Evolutionary conservation across 53 echinoderm and acorn worm species (phyloP), one percentile per base, ranked within the genome.

Genomic region (Antedon mediterranea): DNA sequence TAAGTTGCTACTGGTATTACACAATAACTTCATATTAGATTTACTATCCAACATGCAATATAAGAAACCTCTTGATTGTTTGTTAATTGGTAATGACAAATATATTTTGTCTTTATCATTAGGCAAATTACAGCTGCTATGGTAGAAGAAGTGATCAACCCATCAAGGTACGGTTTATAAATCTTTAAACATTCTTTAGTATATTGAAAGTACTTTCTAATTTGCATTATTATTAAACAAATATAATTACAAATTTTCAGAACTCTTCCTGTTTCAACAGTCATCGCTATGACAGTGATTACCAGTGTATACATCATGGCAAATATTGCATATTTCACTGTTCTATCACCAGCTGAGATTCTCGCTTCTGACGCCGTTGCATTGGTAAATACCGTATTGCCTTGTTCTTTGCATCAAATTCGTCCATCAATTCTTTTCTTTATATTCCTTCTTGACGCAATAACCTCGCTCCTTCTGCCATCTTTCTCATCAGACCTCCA

Each of bases 121-220:
- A 91, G 91, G 91, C 88, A 91, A 80, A 83, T 74, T 74, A 79
- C 88, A 4, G 83, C 91, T 8, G 82, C 83, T 29, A 74, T 91
- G 15, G 88, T 84, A 0, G 88, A 91, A 28, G 91, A 91, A 34
- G 85, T 91, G 14, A 43, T 83, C 0, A 79, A 91, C 29, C 81
- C 86, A 14, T 72, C 78, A 14, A 81, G 91, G 88, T 91, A 76
- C 80, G 86, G 6, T 0, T 5, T 57, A 15, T 23, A 57, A 23
- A 23, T 57, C 23, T 57, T 57, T 15, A 15, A 57, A 3, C 9
- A 57, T 57, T n/a, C n/a, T n/a, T n/a, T n/a, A n/a, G n/a, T n/a
- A n/a, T n/a, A n/a, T n/a, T n/a, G n/a, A n/a, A n/a, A n/a, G n/a
- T n/a, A n/a, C n/a, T n/a, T n/a, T 37, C 11, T 37, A 37, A 37